Evolutionary conservation across 2,113 vertebrate species (phyloP).

Genomic region (Cyanoliseus patagonus): DNA sequence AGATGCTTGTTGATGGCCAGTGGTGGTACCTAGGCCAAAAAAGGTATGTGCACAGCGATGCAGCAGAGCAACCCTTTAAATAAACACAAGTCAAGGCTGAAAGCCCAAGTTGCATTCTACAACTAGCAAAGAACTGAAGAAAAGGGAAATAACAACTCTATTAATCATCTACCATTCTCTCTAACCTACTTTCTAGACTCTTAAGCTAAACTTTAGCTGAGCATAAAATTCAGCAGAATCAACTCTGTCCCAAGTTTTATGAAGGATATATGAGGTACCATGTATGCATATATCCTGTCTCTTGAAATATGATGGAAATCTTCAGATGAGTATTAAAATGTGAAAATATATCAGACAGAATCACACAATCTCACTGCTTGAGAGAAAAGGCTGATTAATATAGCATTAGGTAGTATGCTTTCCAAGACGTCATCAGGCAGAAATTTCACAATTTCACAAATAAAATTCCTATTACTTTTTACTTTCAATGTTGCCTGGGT

Average conservation of each 20-base stretch:
- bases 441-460: neutral
- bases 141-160: neutral
- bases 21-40: neutral
- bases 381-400: neutral
- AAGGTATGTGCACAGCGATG: neutral
- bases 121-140: neutral
- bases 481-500: neutral
- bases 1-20: neutral
- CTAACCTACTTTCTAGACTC: neutral
- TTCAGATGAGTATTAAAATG: slow-evolving; percentile 9
- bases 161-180: neutral
- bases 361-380: neutral
- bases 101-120: neutral
- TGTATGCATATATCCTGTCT: neutral
- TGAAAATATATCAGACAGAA: neutral
- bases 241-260: neutral
- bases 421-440: neutral
- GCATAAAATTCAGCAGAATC: neutral
- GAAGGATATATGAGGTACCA: neutral
- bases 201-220: neutral
- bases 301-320: neutral
- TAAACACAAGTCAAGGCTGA: neutral
- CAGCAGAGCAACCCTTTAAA: neutral
- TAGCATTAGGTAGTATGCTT: neutral
- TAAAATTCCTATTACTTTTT: neutral